Conservation (phyloP, 2,113 vertebrate genomes). For the Cyanoramphus novaezelandiae region DNA sequence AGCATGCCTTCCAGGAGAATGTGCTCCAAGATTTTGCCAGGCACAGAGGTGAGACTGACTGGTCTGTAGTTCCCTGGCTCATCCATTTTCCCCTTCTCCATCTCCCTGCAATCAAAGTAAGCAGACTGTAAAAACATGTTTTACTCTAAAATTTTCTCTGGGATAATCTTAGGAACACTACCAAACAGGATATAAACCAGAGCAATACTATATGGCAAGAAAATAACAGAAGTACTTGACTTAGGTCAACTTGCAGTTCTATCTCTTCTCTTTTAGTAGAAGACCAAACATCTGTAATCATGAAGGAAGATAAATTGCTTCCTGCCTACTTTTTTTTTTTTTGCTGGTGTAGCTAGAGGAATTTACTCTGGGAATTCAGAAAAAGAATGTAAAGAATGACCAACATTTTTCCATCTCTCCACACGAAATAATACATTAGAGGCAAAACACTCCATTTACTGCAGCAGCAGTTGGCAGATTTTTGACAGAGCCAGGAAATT, state of each 20-base stretch:
- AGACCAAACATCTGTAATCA: neutral
- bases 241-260: neutral
- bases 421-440: neutral
- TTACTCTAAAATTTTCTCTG: neutral
- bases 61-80: too few species aligned
- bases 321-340: neutral
- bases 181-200: conserved; percentile 3
- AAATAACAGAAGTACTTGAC: conserved; percentile 12
- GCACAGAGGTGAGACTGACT: too few species aligned
- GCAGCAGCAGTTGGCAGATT: neutral
- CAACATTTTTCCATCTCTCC: neutral
- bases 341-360: neutral
- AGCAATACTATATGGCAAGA: neutral
- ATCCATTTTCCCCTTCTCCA: neutral
- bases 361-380: neutral
- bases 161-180: neutral
- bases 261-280: conserved; percentile 18
- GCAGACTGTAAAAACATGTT: neutral
- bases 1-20: too few species aligned
- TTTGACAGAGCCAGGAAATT: neutral
- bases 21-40: too few species aligned
- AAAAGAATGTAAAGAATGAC: neutral
- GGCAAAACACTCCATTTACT: neutral
- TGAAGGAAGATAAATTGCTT: conserved; percentile 13
- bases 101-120: neutral